A percentile compares a stretch with the other conserved stretches of the same genome.
phyloP scores from a whole-genome alignment of 1,140 invertebrate genomes.

The Asbolus verrucosus region DNA sequence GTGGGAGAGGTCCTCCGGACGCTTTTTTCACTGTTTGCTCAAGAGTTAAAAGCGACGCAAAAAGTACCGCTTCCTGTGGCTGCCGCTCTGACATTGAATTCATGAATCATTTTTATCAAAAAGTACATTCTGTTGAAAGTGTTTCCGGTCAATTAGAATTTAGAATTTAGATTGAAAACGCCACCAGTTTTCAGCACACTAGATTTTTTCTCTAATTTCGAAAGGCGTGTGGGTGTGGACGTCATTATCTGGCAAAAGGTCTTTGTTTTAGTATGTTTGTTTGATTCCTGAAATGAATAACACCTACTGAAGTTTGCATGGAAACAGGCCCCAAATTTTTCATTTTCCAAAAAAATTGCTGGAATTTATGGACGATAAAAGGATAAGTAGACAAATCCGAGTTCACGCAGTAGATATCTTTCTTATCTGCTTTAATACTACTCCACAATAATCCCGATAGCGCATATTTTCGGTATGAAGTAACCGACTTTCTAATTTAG shows the following conservation, averaged over 20 bases:
- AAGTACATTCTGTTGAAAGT: conserved; percentile 4
- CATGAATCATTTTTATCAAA: conserved; percentile 16
- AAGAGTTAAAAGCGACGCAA: too few relatives aligned
- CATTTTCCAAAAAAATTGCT: too few relatives aligned
- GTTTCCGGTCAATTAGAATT: conserved; percentile 26
- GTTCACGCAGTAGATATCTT: too few relatives aligned
- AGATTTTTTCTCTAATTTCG: conserved; percentile 10
- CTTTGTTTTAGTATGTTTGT: too few relatives aligned
- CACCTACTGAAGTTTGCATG: too few relatives aligned
- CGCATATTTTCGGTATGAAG: conserved; percentile 13
- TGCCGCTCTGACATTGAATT: conserved; percentile 18
- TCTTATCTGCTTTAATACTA: not conserved
- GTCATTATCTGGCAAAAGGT: conserved; percentile 27
- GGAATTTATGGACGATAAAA: too few relatives aligned
- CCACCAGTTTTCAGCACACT: not conserved
- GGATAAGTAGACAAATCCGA: too few relatives aligned
- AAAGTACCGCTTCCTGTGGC: conserved; percentile 22
- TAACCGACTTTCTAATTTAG: conserved; percentile 20
- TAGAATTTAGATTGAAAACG: conserved; percentile 4
- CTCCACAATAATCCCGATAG: not conserved
- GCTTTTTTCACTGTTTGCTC: too few relatives aligned
- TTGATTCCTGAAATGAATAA: too few relatives aligned
- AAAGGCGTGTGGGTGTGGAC: conserved; percentile 15
- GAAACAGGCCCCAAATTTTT: too few relatives aligned
- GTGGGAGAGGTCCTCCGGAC: not conserved